phyloP scores from a whole-genome alignment of 2,797 vertebrate genomes.

The Paguma larvata region DNA sequence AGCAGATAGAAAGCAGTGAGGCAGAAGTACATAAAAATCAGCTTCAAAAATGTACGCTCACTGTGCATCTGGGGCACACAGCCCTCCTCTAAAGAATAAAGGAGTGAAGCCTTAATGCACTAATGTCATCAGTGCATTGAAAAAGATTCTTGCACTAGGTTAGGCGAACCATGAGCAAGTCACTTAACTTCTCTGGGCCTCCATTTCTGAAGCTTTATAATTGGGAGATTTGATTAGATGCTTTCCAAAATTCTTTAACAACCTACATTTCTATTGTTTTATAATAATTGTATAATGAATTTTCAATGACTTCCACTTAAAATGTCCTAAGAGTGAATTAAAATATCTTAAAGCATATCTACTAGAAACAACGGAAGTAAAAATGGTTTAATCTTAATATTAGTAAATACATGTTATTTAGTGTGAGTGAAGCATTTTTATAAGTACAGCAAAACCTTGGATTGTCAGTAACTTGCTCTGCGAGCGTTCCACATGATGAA shows the following conservation, averaged over 20 bases:
- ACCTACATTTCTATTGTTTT: background rate
- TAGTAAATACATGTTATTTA: background rate
- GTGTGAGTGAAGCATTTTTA: background rate
- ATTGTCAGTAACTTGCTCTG: too few species aligned
- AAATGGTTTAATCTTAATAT: background rate
- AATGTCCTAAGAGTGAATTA: background rate
- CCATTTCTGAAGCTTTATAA: background rate
- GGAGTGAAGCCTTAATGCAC: accelerated
- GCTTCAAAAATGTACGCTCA: background rate
- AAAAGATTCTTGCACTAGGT: background rate
- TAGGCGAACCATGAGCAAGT: background rate
- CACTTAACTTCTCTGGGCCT: background rate
- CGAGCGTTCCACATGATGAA: too few species aligned
- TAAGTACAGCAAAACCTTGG: background rate
- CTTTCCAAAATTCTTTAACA: background rate
- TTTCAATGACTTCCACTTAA: background rate
- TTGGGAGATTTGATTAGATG: background rate
- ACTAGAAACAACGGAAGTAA: background rate
- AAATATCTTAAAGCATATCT: constrained; percentile 19
- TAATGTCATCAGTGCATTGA: background rate
- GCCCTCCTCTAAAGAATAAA: background rate
- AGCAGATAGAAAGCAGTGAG: background rate
- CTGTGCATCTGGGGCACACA: background rate
- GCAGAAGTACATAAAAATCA: background rate
- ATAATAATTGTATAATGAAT: background rate